Base-by-base conservation (phyloP, 2,797 vertebrate species). In the Danio kyathit region DNA sequence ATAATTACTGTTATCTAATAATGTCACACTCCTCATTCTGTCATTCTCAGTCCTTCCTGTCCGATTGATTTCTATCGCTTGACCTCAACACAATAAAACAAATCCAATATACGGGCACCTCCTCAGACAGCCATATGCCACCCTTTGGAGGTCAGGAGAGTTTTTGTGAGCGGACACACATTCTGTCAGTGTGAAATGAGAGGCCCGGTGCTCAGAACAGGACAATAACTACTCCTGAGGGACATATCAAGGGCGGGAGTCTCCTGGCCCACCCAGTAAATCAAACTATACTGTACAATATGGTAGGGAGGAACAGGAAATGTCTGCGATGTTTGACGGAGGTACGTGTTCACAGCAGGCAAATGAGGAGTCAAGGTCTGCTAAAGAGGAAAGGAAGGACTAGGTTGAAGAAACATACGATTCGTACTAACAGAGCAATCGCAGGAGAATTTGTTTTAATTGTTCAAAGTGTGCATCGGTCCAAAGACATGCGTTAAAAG, bases 281-380 rank as follows among this genome's bases (percentile, higher is more conserved):
- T 75, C 63, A 75, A 56, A 78, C 76, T 14, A 76, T 71, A 74
- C 43, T 43, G 41, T 63, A 83, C 81, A 83, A 81, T 74, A 64
- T 76, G 54, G 38, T 73, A 7, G 57, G 77, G 12, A 78, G 77
- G 63, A 78, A 71, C 78, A 85, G 84, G 81, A 85, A 85, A 81
- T 41, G 63, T 76, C 17, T 74, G 69, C 12, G 0, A 70, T 63
- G 61, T 17, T 54, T 65, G 44, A 70, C 5, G 11, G 40, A 46
- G 59, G 59, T 56, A 11, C 3, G 40, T 56, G 48, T 72, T 72
- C 73, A 61, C 80, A 59, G 11, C 40, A 13, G 11, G 13, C 11
- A 38, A 74, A 43, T 5, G 56, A 79, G 49, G 8, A 74, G 41
- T 73, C 54, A 56, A 49, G 60, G 59, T 61, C 56, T 70, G 8